These are phyloP conservation scores for Oophaga sylvatica DNA, from an alignment of 2,797 vertebrate genomes.

Conservation along the genomic window DNA sequence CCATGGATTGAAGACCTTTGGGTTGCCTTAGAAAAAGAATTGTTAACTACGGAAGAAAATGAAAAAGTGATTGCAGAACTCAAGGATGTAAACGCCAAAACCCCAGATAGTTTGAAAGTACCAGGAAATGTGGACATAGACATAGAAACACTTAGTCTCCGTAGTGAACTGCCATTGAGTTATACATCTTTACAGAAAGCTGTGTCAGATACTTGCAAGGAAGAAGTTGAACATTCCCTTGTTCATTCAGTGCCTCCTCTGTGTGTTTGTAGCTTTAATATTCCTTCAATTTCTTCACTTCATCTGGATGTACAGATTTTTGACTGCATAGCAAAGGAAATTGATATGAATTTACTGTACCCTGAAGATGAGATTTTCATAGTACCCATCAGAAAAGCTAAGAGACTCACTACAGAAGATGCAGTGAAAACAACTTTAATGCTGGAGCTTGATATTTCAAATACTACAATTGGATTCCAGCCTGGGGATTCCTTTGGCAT, in stretches of 20 bases:
- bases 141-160: constrained; percentile 77
- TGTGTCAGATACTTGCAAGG: constrained; percentile 13
- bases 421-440: constrained; percentile 85
- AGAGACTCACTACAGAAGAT: constrained; percentile 81
- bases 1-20: too few species aligned
- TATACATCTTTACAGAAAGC: constrained; percentile 35
- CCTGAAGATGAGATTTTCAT: constrained; percentile 66
- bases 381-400: constrained; percentile 81
- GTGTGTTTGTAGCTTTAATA: constrained; percentile 80
- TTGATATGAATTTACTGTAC: constrained; percentile 50
- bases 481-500: constrained; percentile 91
- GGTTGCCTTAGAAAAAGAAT: too few species aligned
- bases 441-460: constrained; percentile 85
- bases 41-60: too few species aligned
- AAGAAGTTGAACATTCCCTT: constrained; percentile 73
- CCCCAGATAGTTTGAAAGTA: constrained; percentile 34
- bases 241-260: constrained; percentile 78
- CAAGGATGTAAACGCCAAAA: too few species aligned
- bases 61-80: too few species aligned
- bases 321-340: constrained; percentile 67
- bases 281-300: constrained; percentile 80
- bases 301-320: constrained; percentile 83
- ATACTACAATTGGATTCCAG: constrained; percentile 75
- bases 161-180: constrained; percentile 58
- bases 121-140: constrained; percentile 67